These are phyloP conservation scores for Poeciliopsis presidionis DNA, from an alignment of 2,797 vertebrate genomes.

Conservation along the genomic window DNA sequence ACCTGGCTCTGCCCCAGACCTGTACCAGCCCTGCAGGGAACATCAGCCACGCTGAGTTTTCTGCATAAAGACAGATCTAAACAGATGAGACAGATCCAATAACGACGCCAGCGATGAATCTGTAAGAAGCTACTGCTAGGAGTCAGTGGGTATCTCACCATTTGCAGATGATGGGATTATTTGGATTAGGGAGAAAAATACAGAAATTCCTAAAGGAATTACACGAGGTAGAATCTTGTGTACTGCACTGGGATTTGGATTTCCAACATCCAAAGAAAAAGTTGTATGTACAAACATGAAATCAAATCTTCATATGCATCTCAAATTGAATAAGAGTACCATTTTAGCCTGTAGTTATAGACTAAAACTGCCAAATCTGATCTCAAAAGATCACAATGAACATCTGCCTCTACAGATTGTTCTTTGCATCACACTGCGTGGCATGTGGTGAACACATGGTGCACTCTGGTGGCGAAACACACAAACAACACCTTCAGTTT, in stretches of 20 bases:
- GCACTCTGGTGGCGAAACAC: conserved; percentile 57
- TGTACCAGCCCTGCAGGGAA: too few relatives aligned
- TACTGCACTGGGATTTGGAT: not conserved
- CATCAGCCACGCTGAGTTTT: too few relatives aligned
- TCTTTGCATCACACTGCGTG: not conserved
- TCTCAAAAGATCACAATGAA: not conserved
- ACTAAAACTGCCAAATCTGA: not conserved
- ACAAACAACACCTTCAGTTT: conserved; percentile 7
- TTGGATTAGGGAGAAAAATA: not conserved
- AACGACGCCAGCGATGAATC: too few relatives aligned
- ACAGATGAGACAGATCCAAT: too few relatives aligned
- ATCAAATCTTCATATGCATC: not conserved
- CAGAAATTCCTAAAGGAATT: not conserved
- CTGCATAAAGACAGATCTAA: too few relatives aligned
- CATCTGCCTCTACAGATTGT: not conserved
- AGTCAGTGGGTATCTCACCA: too few relatives aligned
- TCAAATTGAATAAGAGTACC: not conserved
- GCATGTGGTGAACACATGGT: conserved; percentile 32
- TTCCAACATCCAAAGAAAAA: not conserved
- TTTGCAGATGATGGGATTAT: not conserved
- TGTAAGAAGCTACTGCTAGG: too few relatives aligned
- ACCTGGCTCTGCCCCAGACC: too few relatives aligned
- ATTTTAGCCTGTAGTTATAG: too few relatives aligned
- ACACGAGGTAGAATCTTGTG: not conserved
- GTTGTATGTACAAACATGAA: not conserved